A percentile compares a stretch with the other conserved stretches of the same genome.
Conservation (phyloP, 2,113 vertebrate species). For the human region GRCh38 chr15:25564001-25564500, state of each 20-base stretch:
- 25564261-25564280: not conserved
- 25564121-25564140: not conserved
- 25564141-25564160: not conserved
- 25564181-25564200: not conserved
- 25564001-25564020: not conserved
- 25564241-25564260: not conserved
- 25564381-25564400: not conserved
- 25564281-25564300: not conserved
- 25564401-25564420: not conserved
- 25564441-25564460: no score
- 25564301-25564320: not conserved
- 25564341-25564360: not conserved
- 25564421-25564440: not conserved
- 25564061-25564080: not conserved
- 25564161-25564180: not conserved
- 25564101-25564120: not conserved
- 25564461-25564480: no score
- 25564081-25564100: not conserved
- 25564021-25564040: not conserved
- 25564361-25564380: not conserved
- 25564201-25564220: not conserved
- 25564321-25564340: not conserved
- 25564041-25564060: not conserved
- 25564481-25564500: not conserved
- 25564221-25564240: not conserved